These are phyloP conservation scores for Cydia amplana DNA, from an alignment of 1,140 invertebrate species.

Conservation along the genomic window DNA sequence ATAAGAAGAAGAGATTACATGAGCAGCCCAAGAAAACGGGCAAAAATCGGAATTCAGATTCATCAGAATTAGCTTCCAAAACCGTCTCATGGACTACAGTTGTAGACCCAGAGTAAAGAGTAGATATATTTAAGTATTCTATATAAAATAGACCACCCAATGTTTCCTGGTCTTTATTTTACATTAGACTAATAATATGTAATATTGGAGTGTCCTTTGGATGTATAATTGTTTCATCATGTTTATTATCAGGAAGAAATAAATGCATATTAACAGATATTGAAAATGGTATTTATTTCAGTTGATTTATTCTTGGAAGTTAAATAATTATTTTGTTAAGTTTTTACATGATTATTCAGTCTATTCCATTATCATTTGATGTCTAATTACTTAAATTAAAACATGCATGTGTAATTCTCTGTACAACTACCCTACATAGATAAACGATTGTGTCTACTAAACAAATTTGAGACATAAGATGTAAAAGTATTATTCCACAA, in stretches of 20 bases:
- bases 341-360: conserved; percentile 33
- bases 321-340: background rate
- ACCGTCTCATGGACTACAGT: background rate
- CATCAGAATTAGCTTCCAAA: background rate
- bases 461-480: no score
- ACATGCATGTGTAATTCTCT: background rate
- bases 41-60: conserved; percentile 32
- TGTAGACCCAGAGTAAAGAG: background rate
- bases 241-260: background rate
- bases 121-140: background rate
- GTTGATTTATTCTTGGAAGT: background rate
- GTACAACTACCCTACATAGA: conserved; percentile 11
- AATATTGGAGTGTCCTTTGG: background rate
- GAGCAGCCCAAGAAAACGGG: background rate
- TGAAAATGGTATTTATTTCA: conserved; percentile 27
- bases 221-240: background rate
- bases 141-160: background rate
- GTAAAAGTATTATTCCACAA: no score
- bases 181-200: no score
- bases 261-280: background rate
- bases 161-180: no score
- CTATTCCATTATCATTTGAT: conserved; percentile 19
- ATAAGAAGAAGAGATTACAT: conserved; percentile 47
- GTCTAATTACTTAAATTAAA: conserved; percentile 30
- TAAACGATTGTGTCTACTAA: background rate